Evolutionary conservation across 2,888 invertebrate species (phyloP).

Genomic region (Ophion ellenae): DNA sequence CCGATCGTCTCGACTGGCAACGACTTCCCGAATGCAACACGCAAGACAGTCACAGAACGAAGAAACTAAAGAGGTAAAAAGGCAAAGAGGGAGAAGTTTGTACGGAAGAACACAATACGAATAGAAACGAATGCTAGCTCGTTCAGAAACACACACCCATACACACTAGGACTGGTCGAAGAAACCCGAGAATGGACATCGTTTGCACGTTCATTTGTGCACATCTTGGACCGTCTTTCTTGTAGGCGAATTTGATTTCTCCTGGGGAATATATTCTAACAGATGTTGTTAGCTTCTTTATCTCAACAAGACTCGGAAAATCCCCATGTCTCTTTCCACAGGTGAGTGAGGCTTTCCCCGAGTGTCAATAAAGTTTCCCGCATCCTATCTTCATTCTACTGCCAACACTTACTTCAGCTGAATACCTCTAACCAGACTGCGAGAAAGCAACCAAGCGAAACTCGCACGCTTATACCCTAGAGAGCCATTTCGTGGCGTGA

Average conservation of each 20-base stretch:
- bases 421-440: slow-evolving; percentile 49
- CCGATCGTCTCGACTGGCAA: slow-evolving; percentile 62
- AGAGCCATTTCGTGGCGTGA: slow-evolving; percentile 68
- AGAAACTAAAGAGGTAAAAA: slow-evolving; percentile 16
- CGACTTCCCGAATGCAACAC: slow-evolving; percentile 36
- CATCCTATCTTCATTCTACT: slow-evolving; percentile 61
- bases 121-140: slow-evolving; percentile 39
- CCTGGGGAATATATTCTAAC: slow-evolving; percentile 72
- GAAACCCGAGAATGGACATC: slow-evolving; percentile 71
- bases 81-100: slow-evolving; percentile 3
- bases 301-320: slow-evolving; percentile 40
- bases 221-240: slow-evolving; percentile 61
- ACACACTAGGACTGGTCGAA: slow-evolving; percentile 63
- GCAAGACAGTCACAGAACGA: slow-evolving; percentile 15
- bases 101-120: slow-evolving; percentile 10
- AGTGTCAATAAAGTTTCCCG: slow-evolving; percentile 50
- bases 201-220: slow-evolving; percentile 65
- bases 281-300: slow-evolving; percentile 63
- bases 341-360: slow-evolving; percentile 46
- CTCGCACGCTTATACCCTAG: slow-evolving; percentile 62
- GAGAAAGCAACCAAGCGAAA: slow-evolving; percentile 39
- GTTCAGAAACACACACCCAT: not conserved
- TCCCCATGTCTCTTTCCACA: slow-evolving; percentile 39
- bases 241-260: slow-evolving; percentile 75
- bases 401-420: slow-evolving; percentile 40